These are phyloP conservation scores for Cacatua alba DNA, from an alignment of 2,113 vertebrate genomes.

Conservation along the genomic window DNA sequence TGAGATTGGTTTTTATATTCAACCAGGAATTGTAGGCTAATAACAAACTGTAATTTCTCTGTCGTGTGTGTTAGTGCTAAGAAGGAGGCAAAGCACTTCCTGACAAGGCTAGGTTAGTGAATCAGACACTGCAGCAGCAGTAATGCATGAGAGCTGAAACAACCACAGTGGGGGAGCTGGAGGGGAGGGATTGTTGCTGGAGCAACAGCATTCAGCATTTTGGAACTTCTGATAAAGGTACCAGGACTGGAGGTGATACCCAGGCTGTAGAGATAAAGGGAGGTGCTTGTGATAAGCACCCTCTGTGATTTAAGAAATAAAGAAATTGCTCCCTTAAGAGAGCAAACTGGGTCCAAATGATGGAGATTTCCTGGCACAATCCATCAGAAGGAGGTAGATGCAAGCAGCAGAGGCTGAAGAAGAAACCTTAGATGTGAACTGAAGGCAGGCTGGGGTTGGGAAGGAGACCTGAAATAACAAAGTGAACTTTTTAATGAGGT, in stretches of 20 bases:
- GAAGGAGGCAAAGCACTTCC: background rate
- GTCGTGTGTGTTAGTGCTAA: background rate
- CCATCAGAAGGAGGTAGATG: background rate
- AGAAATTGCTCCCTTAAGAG: background rate
- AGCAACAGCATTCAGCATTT: rapidly evolving
- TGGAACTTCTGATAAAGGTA: no score
- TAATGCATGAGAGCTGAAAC: background rate
- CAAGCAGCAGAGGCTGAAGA: background rate
- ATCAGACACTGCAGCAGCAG: background rate
- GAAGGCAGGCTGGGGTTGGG: background rate
- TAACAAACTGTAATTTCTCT: background rate
- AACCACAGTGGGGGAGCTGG: rapidly evolving
- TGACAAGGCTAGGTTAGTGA: background rate
- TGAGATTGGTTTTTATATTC: background rate
- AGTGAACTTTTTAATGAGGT: background rate
- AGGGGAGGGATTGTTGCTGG: background rate
- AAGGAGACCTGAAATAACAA: background rate
- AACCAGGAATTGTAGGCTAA: background rate
- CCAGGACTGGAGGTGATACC: no score
- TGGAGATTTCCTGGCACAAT: background rate
- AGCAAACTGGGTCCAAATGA: rapidly evolving
- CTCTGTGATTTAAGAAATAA: background rate
- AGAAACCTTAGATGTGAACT: background rate
- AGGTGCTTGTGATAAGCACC: rapidly evolving
- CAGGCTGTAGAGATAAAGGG: background rate